phyloP scores from a whole-genome alignment of 2,113 vertebrate genomes.

The Eubucco bourcierii region DNA sequence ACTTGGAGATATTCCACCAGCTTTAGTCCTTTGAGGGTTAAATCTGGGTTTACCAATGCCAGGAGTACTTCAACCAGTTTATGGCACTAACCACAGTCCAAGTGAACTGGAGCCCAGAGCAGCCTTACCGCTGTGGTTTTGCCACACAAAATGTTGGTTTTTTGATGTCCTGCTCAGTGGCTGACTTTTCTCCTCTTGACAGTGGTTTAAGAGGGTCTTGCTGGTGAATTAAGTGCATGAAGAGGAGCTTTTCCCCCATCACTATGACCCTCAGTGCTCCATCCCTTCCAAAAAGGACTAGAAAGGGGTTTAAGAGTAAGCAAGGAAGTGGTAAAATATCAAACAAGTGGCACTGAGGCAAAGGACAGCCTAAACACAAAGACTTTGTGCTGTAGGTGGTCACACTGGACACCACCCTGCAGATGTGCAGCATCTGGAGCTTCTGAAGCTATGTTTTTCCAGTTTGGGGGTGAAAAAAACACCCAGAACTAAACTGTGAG shows the following conservation, averaged over 20 bases:
- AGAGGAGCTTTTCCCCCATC: not conserved
- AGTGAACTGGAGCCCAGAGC: fast-evolving
- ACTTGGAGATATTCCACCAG: not conserved
- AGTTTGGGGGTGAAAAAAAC: not conserved
- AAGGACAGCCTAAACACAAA: not conserved
- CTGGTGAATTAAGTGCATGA: not conserved
- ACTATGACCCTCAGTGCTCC: not conserved
- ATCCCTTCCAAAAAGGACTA: not conserved
- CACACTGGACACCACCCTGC: not conserved
- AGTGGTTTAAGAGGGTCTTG: not conserved
- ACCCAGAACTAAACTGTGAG: not conserved
- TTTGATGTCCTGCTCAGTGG: not conserved
- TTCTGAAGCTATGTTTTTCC: not conserved
- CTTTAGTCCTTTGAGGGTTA: not conserved
- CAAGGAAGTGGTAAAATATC: not conserved
- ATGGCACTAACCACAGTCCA: no score
- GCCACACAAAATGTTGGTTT: not conserved
- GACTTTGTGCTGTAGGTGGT: not conserved
- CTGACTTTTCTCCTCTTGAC: not conserved
- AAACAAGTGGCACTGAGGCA: not conserved
- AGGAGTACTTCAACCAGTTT: not conserved
- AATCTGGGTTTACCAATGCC: not conserved
- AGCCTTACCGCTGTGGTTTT: not conserved
- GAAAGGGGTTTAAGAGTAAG: not conserved
- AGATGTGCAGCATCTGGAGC: not conserved